These are phyloP conservation scores for Myotis findleyi DNA, from an alignment of 2,797 vertebrate species.

Conservation along the genomic window DNA sequence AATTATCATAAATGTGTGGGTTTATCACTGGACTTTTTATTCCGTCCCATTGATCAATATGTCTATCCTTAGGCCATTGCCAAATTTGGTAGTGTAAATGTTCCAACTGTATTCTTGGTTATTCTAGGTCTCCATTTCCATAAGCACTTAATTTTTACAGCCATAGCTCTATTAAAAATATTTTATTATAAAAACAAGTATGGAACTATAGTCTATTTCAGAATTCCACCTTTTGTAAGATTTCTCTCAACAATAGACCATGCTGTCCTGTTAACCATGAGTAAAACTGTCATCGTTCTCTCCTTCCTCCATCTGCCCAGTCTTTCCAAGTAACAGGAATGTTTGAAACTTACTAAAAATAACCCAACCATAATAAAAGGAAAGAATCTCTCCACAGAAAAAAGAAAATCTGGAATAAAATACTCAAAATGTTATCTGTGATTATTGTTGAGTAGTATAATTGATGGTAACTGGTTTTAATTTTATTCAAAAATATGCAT, in stretches of 20 bases:
- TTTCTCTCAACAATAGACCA: background rate
- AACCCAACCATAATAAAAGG: background rate
- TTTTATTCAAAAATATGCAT: conserved; percentile 19
- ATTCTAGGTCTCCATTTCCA: background rate
- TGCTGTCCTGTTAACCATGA: background rate
- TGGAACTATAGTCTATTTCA: background rate
- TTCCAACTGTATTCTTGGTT: background rate
- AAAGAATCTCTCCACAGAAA: background rate
- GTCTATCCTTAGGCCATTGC: background rate
- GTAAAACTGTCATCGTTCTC: background rate
- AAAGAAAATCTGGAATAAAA: background rate
- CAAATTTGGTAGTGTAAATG: background rate
- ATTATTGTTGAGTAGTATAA: background rate
- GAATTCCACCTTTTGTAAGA: background rate
- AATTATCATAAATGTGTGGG: background rate
- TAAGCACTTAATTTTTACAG: background rate
- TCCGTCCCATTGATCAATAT: background rate
- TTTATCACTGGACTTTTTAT: background rate
- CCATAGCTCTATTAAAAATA: background rate
- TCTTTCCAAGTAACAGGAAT: conserved; percentile 47
- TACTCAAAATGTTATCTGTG: background rate
- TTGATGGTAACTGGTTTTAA: background rate
- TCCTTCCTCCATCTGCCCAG: background rate
- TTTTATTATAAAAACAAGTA: conserved; percentile 1
- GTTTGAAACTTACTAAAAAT: conserved; percentile 46